Percentiles rank a stretch among this genome's conserved stretches.
These are phyloP conservation scores for Petrocephalus microphthalmus DNA, from an alignment of 2,113 vertebrate species.

Conservation along the genomic window DNA sequence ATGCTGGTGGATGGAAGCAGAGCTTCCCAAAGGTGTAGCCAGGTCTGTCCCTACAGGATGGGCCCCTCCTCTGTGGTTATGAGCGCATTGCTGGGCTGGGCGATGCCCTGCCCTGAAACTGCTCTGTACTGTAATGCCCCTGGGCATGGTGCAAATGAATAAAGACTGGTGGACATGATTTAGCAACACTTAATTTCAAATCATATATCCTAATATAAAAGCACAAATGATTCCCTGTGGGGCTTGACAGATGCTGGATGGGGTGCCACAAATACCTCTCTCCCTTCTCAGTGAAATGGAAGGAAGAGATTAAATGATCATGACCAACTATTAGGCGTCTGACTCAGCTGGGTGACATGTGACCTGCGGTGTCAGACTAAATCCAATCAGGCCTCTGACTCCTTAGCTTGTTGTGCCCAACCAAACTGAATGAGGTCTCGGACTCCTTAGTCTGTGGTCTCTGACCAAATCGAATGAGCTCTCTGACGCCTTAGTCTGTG, in stretches of 20 bases:
- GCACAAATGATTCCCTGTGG: neutral
- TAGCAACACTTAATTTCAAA: neutral
- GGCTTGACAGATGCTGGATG: neutral
- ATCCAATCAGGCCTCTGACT: neutral
- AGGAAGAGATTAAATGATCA: neutral
- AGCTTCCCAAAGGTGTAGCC: neutral
- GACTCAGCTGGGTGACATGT: conserved; percentile 35
- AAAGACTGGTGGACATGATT: neutral
- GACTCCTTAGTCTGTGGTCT: neutral
- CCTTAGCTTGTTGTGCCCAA: neutral
- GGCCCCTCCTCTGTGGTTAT: neutral
- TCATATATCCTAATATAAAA: neutral
- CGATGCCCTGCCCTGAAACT: neutral
- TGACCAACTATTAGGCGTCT: conserved; percentile 34
- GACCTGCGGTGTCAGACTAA: neutral
- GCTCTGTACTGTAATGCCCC: neutral
- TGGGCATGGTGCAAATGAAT: neutral
- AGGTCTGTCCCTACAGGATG: neutral
- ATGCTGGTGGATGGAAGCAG: neutral
- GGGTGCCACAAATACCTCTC: neutral
- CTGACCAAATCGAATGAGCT: neutral
- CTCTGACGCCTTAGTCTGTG: neutral
- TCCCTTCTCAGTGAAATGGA: neutral
- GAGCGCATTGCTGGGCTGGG: neutral
- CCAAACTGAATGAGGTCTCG: neutral